Percentiles rank a stretch among this genome's conserved stretches.
phyloP scores from a whole-genome alignment of 2,797 vertebrate genomes.

The Neomorphus geoffroyi region DNA sequence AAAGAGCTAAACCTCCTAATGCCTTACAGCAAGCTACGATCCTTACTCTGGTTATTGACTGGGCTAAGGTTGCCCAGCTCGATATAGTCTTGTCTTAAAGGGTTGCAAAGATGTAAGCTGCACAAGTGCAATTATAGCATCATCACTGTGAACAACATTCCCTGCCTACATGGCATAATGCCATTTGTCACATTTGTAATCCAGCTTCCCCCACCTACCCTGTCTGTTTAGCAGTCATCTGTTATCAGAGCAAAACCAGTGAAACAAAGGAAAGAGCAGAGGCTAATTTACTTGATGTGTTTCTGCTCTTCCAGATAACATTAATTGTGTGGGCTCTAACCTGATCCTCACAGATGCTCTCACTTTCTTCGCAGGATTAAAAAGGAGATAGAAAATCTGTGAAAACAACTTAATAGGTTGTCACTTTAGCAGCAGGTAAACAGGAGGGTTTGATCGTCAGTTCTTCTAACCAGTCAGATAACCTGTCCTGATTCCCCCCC shows the following conservation, averaged over 20 bases:
- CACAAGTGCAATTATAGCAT: background rate
- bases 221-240: background rate
- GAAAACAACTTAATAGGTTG: background rate
- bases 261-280: slow-evolving; percentile 19
- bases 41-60: fast-evolving
- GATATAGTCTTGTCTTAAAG: background rate
- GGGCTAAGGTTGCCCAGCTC: background rate
- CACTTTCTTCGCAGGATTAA: background rate
- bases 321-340: background rate
- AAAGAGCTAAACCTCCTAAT: background rate
- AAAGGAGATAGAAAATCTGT: background rate
- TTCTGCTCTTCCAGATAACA: background rate
- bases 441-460: background rate
- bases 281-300: background rate
- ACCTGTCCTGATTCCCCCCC: background rate
- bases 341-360: background rate
- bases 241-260: background rate
- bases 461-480: background rate
- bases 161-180: background rate
- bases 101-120: background rate
- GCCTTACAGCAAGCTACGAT: background rate
- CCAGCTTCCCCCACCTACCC: background rate
- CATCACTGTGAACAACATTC: background rate
- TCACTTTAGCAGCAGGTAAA: background rate
- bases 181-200: background rate